A percentile compares a stretch with the other conserved stretches of the same genome.
Conservation (phyloP, 2,888 invertebrate species). For the Petrophora chlorosata region DNA sequence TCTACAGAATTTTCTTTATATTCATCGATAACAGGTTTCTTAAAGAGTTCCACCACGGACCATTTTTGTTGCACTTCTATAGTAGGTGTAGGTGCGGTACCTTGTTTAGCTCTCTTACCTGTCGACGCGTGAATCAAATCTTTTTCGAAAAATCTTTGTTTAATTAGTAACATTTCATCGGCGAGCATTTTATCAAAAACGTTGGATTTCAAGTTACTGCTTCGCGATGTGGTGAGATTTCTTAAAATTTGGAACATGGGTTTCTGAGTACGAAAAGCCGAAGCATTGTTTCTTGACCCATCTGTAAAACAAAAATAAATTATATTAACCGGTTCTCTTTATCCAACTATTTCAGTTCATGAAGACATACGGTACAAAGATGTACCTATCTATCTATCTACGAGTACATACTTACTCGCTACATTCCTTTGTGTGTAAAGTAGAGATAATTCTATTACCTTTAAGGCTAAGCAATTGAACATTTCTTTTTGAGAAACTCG, state of each 20-base stretch:
- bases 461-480: slow-evolving; percentile 9
- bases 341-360: too few species aligned
- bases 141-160: slow-evolving; percentile 56
- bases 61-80: slow-evolving; percentile 61
- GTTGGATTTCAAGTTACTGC: slow-evolving; percentile 57
- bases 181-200: slow-evolving; percentile 65
- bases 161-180: slow-evolving; percentile 66
- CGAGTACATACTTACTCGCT: too few species aligned
- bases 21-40: slow-evolving; percentile 28
- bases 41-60: slow-evolving; percentile 51
- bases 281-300: slow-evolving; percentile 28
- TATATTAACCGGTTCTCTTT: not conserved
- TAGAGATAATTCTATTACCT: slow-evolving; percentile 6
- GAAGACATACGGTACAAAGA: too few species aligned
- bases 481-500: slow-evolving; percentile 41
- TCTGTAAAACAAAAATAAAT: slow-evolving; percentile 38
- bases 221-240: slow-evolving; percentile 39
- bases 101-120: slow-evolving; percentile 41
- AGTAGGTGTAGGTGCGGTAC: slow-evolving; percentile 50
- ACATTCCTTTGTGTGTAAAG: too few species aligned
- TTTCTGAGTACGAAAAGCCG: slow-evolving; percentile 32
- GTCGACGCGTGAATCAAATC: slow-evolving; percentile 42
- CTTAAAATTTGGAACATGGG: slow-evolving; percentile 40
- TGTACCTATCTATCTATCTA: too few species aligned
- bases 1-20: not conserved